phyloP scores from a whole-genome alignment of 2,113 vertebrate genomes.

The Calidris pugnax region DNA sequence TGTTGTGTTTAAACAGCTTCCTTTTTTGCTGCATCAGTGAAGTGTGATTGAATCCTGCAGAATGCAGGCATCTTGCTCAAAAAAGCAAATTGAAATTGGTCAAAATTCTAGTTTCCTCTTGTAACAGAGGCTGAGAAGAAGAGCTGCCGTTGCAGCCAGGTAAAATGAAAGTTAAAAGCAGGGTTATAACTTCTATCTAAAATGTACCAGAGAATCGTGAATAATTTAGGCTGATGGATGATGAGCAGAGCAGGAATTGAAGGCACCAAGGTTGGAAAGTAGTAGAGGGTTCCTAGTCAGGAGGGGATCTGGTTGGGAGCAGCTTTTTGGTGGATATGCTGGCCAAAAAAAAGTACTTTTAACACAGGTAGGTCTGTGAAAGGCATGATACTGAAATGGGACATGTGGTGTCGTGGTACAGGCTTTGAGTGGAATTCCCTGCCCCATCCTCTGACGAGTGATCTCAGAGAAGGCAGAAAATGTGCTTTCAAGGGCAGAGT shows the following conservation, averaged over 20 bases:
- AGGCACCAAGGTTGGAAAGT: neutral
- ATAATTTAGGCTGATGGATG: neutral
- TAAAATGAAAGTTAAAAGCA: neutral
- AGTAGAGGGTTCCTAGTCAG: neutral
- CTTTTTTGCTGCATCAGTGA: neutral
- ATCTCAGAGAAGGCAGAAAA: neutral
- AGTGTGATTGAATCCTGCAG: neutral
- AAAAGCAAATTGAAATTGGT: neutral
- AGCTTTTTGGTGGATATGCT: neutral
- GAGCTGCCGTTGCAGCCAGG: neutral
- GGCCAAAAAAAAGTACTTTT: neutral
- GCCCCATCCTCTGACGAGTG: neutral
- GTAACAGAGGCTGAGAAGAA: neutral
- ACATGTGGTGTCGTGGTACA: neutral
- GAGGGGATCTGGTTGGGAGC: neutral
- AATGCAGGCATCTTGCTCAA: neutral
- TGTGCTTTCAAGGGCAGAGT: neutral
- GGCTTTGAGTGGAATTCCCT: neutral
- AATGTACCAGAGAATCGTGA: neutral
- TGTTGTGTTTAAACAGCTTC: neutral
- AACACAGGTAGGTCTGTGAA: neutral
- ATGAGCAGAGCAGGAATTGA: neutral
- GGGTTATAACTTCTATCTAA: neutral
- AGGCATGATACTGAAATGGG: neutral
- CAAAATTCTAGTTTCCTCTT: neutral